phyloP scores from a whole-genome alignment of 1,140 invertebrate genomes.

The Laodelphax striatellus region DNA sequence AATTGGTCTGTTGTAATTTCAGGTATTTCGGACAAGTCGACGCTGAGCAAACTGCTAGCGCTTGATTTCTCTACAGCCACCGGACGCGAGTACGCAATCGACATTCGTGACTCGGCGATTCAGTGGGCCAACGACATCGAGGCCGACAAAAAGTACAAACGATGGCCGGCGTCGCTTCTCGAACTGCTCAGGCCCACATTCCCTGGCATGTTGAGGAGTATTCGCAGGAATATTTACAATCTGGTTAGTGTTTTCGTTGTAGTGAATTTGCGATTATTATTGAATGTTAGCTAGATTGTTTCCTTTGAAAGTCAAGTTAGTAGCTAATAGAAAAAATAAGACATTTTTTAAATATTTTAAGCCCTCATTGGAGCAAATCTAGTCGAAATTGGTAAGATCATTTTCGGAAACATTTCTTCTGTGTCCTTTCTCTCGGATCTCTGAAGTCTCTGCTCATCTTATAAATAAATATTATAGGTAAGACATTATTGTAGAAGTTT shows the following conservation, averaged over 20 bases:
- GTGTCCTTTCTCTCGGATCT: no score
- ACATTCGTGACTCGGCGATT: slow-evolving; percentile 84
- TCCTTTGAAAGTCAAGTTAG: no score
- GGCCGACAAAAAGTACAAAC: slow-evolving; percentile 69
- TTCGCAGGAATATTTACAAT: slow-evolving; percentile 92
- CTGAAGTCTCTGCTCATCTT: no score
- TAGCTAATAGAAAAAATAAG: no score
- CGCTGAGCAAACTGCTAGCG: slow-evolving; percentile 42
- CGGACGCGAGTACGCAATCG: slow-evolving; percentile 71
- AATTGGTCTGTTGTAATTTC: slow-evolving; percentile 9
- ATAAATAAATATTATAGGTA: no score
- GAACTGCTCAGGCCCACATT: slow-evolving; percentile 90
- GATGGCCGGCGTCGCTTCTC: slow-evolving; percentile 79
- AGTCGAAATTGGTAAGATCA: no score
- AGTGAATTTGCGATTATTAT: no score
- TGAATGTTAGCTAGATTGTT: no score
- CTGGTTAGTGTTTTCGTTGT: slow-evolving; percentile 42
- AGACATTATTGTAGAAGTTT: no score
- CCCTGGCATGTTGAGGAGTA: slow-evolving; percentile 88
- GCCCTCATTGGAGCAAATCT: no score
- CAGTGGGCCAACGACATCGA: slow-evolving; percentile 95
- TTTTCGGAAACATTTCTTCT: no score
- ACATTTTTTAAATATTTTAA: no score
- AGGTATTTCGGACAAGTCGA: slow-evolving; percentile 24
- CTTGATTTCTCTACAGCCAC: slow-evolving; percentile 57